Conservation (phyloP, 2,113 vertebrate species). For the Nibea coibor region DNA sequence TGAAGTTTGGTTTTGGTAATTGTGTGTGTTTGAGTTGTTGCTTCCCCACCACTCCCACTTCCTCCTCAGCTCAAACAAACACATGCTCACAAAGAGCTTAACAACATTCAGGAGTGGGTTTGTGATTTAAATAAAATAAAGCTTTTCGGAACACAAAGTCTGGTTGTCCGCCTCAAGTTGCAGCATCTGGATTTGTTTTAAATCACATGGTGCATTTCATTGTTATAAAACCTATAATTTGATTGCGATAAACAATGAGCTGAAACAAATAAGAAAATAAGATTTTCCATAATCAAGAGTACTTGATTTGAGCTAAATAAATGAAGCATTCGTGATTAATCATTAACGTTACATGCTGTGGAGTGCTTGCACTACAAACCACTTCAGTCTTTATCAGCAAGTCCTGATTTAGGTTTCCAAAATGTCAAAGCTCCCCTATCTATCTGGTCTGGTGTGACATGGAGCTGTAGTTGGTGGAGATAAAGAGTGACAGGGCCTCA, state of each 20-base stretch:
- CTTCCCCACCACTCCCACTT: background rate
- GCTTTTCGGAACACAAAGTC: background rate
- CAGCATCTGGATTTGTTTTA: slow-evolving; percentile 29
- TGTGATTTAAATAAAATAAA: slow-evolving; percentile 4
- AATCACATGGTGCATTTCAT: background rate
- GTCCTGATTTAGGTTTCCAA: background rate
- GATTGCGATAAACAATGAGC: background rate
- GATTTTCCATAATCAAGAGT: slow-evolving; percentile 4
- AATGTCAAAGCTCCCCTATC: slow-evolving; percentile 8
- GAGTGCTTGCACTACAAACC: background rate
- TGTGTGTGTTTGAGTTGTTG: background rate
- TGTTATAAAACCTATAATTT: background rate
- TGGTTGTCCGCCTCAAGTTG: background rate
- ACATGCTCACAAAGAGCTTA: background rate
- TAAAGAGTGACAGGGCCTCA: slow-evolving; percentile 31
- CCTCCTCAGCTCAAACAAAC: background rate
- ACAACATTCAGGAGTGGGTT: background rate
- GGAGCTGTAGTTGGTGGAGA: slow-evolving; percentile 31
- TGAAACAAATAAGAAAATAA: background rate
- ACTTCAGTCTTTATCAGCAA: slow-evolving; percentile 35
- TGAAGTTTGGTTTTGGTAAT: background rate
- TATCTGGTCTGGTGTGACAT: slow-evolving; percentile 28
- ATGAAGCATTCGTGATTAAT: slow-evolving; percentile 13
- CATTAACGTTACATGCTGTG: background rate
- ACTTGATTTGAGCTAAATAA: background rate